Percentiles rank a stretch among this genome's conserved stretches.
Evolutionary conservation across 2,888 invertebrate genomes (phyloP).

Genomic region (Cryptus armator): DNA sequence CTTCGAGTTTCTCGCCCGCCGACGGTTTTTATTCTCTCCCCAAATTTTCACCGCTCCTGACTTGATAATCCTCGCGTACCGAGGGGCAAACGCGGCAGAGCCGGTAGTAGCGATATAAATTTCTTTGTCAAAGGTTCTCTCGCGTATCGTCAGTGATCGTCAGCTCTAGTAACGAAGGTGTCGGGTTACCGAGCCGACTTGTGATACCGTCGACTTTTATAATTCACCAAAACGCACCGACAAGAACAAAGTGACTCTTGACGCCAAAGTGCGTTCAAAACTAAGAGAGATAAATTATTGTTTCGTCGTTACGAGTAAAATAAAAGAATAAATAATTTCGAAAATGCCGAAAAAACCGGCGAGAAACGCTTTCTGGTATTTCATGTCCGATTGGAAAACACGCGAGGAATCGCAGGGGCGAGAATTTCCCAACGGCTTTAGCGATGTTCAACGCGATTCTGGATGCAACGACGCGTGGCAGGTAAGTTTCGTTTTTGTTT

Average conservation of each 20-base stretch:
- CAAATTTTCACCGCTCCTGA: neutral
- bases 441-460: conserved; percentile 76
- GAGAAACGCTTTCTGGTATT: conserved; percentile 81
- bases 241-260: no score
- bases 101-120: no score
- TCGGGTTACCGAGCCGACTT: no score
- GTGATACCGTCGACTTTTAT: no score
- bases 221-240: no score
- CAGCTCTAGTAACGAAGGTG: no score
- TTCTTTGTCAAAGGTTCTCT: no score
- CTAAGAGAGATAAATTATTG: no score
- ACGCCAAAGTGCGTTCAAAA: no score
- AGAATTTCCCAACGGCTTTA: conserved; percentile 74
- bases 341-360: conserved; percentile 75
- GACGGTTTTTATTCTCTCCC: neutral
- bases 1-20: neutral
- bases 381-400: conserved; percentile 80
- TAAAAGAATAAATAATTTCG: no score
- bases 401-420: conserved; percentile 75
- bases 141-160: no score
- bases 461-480: conserved; percentile 77
- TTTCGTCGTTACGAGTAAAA: no score
- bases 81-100: neutral
- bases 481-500: conserved; percentile 72
- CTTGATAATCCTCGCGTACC: neutral